Evolutionary conservation across 2,113 vertebrate species (phyloP), one percentile per base, ranked within the genome.

Genomic region (Mobula birostris): DNA sequence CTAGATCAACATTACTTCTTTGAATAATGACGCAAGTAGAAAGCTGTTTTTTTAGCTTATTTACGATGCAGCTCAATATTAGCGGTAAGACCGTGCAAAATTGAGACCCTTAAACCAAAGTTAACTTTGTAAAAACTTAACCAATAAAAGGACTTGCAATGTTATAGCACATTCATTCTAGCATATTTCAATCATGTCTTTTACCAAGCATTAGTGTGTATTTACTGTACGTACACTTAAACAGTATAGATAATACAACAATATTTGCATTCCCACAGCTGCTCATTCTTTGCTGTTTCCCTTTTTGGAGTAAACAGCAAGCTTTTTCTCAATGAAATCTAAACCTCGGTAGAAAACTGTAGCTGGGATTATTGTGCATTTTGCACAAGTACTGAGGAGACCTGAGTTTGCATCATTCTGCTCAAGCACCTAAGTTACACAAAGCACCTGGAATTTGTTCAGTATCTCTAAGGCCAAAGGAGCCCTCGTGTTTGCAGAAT

Each of bases 101-200:
- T 36, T 32, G 58, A 90, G 14, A 19, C 6, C 12, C 61, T 88
- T 19, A 66, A 90, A 66, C n/a, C 66, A 14, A 36, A 66, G 15
- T 32, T n/a, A 68, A 32, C 32, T 90, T 32, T 68, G 11, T 24
- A 61, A 87, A 36, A 87, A 56, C 56, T 5, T 27, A 61, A 90
- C 85, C 29, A 90, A 32, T 66, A 90, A 68, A 90, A 32, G 61
- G 61, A 61, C 85, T 90, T n/a, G 85, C 58, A 85, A 90, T 88
- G 2, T 63, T 88, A 29, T n/a, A 6, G 85, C 63, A 88, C 27
- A n/a, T n/a, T 88, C 85, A 66, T 15, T 17, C 5, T 68, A 61
- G 61, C 85, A 90, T 58, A 32, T 90, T 32, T 68, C 66, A 90
- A 90, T 90, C 61, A 68, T 7, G 15, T 12, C n/a, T 90, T 90